Evolutionary conservation across 2,888 invertebrate genomes (phyloP).

Genomic region (Heliconius cydno): DNA sequence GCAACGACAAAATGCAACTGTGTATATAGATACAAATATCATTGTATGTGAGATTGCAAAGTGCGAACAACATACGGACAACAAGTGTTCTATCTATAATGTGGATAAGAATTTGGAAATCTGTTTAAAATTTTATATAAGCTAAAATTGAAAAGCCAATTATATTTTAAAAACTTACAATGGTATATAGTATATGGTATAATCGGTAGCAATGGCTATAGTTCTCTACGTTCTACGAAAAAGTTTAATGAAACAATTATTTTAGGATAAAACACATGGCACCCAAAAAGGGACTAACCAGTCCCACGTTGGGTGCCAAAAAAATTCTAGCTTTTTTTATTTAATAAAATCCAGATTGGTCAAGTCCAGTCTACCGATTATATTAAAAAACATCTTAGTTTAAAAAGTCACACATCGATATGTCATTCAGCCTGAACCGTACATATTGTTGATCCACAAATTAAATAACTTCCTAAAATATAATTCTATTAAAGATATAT

Average conservation of each 20-base stretch:
- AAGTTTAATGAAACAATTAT: background rate
- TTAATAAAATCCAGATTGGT: background rate
- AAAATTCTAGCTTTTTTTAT: background rate
- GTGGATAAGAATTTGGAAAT: slow-evolving; percentile 33
- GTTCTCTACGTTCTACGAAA: background rate
- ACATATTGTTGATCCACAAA: slow-evolving; percentile 31
- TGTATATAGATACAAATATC: slow-evolving; percentile 72
- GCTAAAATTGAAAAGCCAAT: slow-evolving; percentile 34
- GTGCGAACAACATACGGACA: slow-evolving; percentile 67
- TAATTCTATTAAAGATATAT: slow-evolving; percentile 14
- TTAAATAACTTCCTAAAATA: slow-evolving; percentile 29
- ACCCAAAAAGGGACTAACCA: slow-evolving; percentile 1
- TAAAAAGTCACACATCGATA: slow-evolving; percentile 34
- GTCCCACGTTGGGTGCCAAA: slow-evolving; percentile 36
- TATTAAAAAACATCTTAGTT: slow-evolving; percentile 24
- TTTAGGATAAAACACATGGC: slow-evolving; percentile 13
- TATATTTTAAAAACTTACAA: slow-evolving; percentile 30
- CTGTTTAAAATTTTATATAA: slow-evolving; percentile 30
- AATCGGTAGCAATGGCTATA: slow-evolving; percentile 30
- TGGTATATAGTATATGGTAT: slow-evolving; percentile 22
- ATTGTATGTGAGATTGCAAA: slow-evolving; percentile 69
- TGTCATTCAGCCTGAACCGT: slow-evolving; percentile 31
- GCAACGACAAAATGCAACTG: slow-evolving; percentile 75
- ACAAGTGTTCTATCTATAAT: slow-evolving; percentile 36
- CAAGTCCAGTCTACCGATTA: slow-evolving; percentile 36